phyloP scores from a whole-genome alignment of 2,113 vertebrate species.

The Oryzias curvinotus region DNA sequence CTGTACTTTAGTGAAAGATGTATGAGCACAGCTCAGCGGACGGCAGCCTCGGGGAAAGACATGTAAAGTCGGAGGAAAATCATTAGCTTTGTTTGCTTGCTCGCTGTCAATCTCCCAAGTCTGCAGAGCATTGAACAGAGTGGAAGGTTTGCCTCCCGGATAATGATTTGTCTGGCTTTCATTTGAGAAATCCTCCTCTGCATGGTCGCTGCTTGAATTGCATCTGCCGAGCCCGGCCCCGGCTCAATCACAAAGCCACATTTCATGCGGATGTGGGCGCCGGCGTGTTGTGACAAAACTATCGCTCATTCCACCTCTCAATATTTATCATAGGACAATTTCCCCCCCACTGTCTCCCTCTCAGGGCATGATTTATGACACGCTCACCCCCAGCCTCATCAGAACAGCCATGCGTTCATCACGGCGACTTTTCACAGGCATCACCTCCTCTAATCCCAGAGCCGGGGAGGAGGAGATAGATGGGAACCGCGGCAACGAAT shows the following conservation, averaged over 20 bases:
- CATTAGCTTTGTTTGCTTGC: constrained; percentile 72
- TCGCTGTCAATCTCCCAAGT: constrained; percentile 63
- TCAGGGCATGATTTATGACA: constrained; percentile 63
- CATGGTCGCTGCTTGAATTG: constrained; percentile 52
- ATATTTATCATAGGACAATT: constrained; percentile 75
- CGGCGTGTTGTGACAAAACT: constrained; percentile 63
- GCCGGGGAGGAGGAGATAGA: constrained; percentile 12
- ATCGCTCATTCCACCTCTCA: constrained; percentile 70
- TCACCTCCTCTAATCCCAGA: constrained; percentile 65
- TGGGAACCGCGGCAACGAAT: constrained; percentile 5
- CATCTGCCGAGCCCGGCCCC: constrained; percentile 34
- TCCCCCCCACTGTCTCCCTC: constrained; percentile 37
- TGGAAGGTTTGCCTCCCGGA: constrained; percentile 27
- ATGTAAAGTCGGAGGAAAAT: constrained; percentile 62
- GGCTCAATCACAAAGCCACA: constrained; percentile 63
- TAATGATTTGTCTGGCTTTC: constrained; percentile 51
- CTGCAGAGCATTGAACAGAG: constrained; percentile 19
- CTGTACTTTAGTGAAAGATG: constrained; percentile 53
- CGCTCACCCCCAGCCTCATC: constrained; percentile 51
- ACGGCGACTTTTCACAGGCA: constrained; percentile 50
- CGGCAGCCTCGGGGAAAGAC: constrained; percentile 39
- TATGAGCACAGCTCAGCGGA: constrained; percentile 33
- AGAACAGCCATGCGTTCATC: constrained; percentile 60
- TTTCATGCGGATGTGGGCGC: constrained; percentile 55
- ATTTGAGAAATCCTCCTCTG: constrained; percentile 39